These are phyloP conservation scores for Epinephelus lanceolatus DNA, from an alignment of 2,113 vertebrate species.

Conservation along the genomic window DNA sequence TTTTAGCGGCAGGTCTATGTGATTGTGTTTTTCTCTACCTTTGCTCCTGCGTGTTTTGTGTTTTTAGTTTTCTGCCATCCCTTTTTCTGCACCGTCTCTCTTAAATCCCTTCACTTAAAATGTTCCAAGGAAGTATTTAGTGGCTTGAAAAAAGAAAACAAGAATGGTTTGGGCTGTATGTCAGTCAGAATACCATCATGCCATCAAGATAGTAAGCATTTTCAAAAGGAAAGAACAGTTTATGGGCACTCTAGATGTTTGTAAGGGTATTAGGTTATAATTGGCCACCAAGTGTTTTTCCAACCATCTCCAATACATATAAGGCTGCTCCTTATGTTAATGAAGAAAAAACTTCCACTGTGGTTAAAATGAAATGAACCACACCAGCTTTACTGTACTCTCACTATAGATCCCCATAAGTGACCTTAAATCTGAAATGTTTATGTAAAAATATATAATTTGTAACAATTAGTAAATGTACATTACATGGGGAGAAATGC, in stretches of 20 bases:
- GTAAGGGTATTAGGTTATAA: conserved; percentile 66
- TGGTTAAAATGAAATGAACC: conserved; percentile 26
- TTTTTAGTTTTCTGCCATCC: conserved; percentile 48
- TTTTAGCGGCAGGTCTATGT: conserved; percentile 49
- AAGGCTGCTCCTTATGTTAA: conserved; percentile 18
- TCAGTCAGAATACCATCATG: conserved; percentile 72
- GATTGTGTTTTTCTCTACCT: conserved; percentile 58
- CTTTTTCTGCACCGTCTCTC: conserved; percentile 43
- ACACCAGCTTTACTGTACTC: not conserved
- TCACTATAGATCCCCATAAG: not conserved
- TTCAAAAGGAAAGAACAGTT: conserved; percentile 74
- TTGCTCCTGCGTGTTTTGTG: conserved; percentile 48
- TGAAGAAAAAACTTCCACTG: conserved; percentile 41
- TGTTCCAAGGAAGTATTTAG: conserved; percentile 83
- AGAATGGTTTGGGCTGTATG: conserved; percentile 66
- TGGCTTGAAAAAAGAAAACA: conserved; percentile 75
- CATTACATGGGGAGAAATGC: not conserved
- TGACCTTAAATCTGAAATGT: not conserved
- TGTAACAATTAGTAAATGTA: not conserved
- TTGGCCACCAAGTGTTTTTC: conserved; percentile 60
- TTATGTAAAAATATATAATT: not conserved
- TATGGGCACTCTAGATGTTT: conserved; percentile 59
- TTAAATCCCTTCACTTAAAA: conserved; percentile 78
- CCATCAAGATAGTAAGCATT: conserved; percentile 75
- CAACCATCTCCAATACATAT: conserved; percentile 48